A percentile compares a stretch with the other conserved stretches of the same genome.
Conservation (phyloP, 1,140 invertebrate species). For the Cheumatopsyche charites region DNA sequence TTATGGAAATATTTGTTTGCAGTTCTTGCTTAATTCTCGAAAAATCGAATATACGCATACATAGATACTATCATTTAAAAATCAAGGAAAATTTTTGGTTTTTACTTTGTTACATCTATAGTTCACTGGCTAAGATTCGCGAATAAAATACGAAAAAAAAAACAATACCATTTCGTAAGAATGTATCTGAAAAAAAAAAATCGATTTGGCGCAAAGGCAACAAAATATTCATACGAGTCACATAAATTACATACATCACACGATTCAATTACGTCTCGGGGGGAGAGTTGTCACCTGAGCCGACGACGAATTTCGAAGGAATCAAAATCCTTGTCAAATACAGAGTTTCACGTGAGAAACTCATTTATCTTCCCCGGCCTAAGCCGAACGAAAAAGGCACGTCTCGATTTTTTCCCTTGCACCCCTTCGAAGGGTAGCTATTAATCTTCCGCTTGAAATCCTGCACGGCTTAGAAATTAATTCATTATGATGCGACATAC, state of each 20-base stretch:
- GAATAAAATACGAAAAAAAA: too few species aligned
- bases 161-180: background rate
- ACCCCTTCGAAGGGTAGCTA: background rate
- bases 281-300: conserved; percentile 16
- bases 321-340: conserved; percentile 19
- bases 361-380: conserved; percentile 9
- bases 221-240: too few species aligned
- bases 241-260: background rate
- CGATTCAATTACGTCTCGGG: background rate
- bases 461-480: conserved; percentile 16
- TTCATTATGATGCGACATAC: conserved; percentile 1
- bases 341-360: conserved; percentile 14
- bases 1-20: too few species aligned
- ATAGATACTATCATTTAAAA: too few species aligned
- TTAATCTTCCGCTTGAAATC: conserved; percentile 15
- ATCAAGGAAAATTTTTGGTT: too few species aligned
- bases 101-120: too few species aligned
- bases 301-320: conserved; percentile 17
- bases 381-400: conserved; percentile 5
- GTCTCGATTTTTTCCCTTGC: conserved; percentile 13
- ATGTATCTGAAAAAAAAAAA: background rate
- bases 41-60: too few species aligned
- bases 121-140: too few species aligned
- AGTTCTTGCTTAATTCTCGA: too few species aligned
- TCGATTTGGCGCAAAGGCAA: background rate